These are phyloP conservation scores for Trachymyrmex cornetzi DNA, from an alignment of 1,140 invertebrate species.

Conservation along the genomic window DNA sequence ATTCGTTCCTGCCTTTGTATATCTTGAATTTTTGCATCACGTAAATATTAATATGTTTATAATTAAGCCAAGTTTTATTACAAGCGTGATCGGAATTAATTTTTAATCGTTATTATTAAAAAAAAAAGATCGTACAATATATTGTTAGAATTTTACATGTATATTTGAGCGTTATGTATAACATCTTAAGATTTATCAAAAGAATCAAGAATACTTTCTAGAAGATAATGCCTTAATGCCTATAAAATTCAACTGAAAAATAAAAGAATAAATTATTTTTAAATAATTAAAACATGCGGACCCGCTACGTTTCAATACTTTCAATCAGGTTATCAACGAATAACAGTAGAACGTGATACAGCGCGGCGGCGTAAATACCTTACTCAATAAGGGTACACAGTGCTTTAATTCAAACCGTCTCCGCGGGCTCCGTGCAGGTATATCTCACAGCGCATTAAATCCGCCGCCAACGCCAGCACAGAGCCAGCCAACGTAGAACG, in stretches of 20 bases:
- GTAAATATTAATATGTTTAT: background rate
- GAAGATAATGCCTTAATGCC: background rate
- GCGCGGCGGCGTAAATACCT: background rate
- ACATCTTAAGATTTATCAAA: background rate
- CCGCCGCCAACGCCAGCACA: slow-evolving; percentile 20
- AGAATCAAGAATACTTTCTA: background rate
- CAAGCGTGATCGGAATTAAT: background rate
- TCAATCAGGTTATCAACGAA: background rate
- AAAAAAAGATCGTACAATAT: no score
- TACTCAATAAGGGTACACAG: slow-evolving; percentile 9
- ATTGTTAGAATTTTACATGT: no score
- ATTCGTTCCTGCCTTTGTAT: background rate
- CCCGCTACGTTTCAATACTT: background rate
- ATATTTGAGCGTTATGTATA: background rate
- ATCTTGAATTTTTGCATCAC: background rate
- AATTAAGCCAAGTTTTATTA: background rate
- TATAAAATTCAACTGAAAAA: no score
- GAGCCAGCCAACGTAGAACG: background rate
- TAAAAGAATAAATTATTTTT: background rate
- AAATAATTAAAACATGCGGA: background rate
- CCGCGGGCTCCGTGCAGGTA: slow-evolving; percentile 21
- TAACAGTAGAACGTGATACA: slow-evolving; percentile 5
- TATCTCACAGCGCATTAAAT: slow-evolving; percentile 46
- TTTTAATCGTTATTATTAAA: background rate
- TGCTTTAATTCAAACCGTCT: slow-evolving; percentile 50